Evolutionary conservation across 2,113 vertebrate genomes (phyloP), one percentile per base, ranked within the genome.

Genomic region (Xenopus laevis): DNA sequence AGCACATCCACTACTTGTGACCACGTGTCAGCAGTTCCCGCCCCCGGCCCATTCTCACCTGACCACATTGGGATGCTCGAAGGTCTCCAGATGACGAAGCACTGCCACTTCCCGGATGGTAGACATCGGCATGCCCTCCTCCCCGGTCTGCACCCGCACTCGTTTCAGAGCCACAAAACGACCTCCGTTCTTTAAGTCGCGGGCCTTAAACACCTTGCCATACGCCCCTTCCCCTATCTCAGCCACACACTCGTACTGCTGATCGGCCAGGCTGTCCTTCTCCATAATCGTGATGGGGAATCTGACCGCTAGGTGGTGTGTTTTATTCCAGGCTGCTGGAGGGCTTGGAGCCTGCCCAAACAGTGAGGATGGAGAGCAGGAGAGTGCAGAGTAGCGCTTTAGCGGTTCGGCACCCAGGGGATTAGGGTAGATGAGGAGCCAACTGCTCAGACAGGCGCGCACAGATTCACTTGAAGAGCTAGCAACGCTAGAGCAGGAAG

Each of bases 31-130:
- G 33, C 33, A 40, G 2, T 2, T 5, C 33, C 33, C 33, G 18
- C 52, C 27, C 52, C 52, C 13, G 23, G 23, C 23, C 23, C 23
- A 27, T 2, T 77, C 93, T 95, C 90, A 99, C 97, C 97, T 98
- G 91, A 99, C 97, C 83, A 99, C 96, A 67, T 99, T 99, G 82
- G 97, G 97, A 87, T 99, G 97, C 82, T 99, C 96, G 0, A 98
- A 99, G 0, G 97, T 95, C 84, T 99, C 97, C 84, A 99, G 92
- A 84, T 99, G 97, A 86, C 93, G 95, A 87, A 99, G 85, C 86
- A 99, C 96, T 16, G 97, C 97, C 92, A 99, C 97, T 92, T 99
- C 97, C 81, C 97, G 94, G 88, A 99, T 99, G 50, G 97, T 98
- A 68, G 97, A 98, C 8, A 98, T 92, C 0, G 97, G 97, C 97